Percentiles rank a stretch among this genome's conserved stretches.
Conservation (phyloP, 2,113 vertebrate genomes). For the Pelodiscus sinensis region DNA sequence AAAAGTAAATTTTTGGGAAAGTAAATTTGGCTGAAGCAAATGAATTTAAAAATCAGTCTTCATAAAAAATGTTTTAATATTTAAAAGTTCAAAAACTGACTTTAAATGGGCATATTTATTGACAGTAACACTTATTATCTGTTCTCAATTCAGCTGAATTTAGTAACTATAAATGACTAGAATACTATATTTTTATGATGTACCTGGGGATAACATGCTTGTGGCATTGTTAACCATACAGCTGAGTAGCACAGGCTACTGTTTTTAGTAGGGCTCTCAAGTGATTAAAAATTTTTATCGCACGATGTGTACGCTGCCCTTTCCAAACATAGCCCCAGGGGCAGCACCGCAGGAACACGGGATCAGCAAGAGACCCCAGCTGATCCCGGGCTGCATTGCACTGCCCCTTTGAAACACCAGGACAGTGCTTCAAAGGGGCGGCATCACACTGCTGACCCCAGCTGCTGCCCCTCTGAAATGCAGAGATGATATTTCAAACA, state of each 20-base stretch:
- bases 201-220: constrained; percentile 56
- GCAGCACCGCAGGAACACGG: too few relatives aligned
- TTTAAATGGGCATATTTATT: constrained; percentile 12
- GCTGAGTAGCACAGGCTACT: constrained; percentile 39
- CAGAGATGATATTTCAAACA: too few relatives aligned
- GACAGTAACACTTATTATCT: neutral
- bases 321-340: too few relatives aligned
- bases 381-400: too few relatives aligned
- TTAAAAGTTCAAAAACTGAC: neutral
- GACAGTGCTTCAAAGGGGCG: too few relatives aligned
- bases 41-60: neutral
- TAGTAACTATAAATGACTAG: neutral
- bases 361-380: too few relatives aligned
- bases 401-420: too few relatives aligned
- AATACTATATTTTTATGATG: constrained; percentile 28
- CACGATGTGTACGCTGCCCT: too few relatives aligned
- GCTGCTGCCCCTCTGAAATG: too few relatives aligned
- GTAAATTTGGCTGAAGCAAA: neutral
- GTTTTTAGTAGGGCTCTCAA: too few relatives aligned
- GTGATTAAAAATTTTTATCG: too few relatives aligned
- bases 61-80: neutral
- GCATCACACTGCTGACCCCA: too few relatives aligned
- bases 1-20: neutral
- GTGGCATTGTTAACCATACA: constrained; percentile 50
- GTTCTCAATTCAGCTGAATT: constrained; percentile 18